phyloP scores from a whole-genome alignment of 2,113 vertebrate species.

The Cyphomyrus plagiostoma region DNA sequence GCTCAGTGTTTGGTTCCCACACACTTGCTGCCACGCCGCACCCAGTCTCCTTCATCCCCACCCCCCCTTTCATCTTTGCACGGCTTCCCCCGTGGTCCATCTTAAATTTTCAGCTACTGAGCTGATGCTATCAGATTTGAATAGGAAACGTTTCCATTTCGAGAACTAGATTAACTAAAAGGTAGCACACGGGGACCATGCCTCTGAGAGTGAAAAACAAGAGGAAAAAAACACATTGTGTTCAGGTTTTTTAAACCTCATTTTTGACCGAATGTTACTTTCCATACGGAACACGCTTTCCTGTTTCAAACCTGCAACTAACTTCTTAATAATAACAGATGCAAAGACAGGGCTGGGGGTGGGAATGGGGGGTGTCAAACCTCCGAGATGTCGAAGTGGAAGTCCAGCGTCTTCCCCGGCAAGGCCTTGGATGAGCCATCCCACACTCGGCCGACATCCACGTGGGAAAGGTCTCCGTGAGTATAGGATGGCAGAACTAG shows the following conservation, averaged over 20 bases:
- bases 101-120: not conserved
- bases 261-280: not conserved
- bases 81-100: not conserved
- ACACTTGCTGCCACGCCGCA: slow-evolving; percentile 30
- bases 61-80: slow-evolving; percentile 28
- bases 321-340: not conserved
- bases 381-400: slow-evolving; percentile 97
- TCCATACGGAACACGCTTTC: not conserved
- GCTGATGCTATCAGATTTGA: not conserved
- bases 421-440: slow-evolving; percentile 89
- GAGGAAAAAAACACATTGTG: not conserved
- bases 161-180: slow-evolving; percentile 30
- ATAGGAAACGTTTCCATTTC: slow-evolving; percentile 42
- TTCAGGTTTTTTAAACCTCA: not conserved
- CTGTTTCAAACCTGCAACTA: not conserved
- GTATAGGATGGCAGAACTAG: slow-evolving; percentile 82
- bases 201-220: slow-evolving; percentile 14
- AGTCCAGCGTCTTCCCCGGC: slow-evolving; percentile 93
- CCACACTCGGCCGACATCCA: slow-evolving; percentile 91
- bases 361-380: slow-evolving; percentile 47
- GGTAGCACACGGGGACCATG: slow-evolving; percentile 39
- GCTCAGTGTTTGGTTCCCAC: slow-evolving; percentile 61
- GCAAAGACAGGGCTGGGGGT: not conserved
- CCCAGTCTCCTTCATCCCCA: slow-evolving; percentile 37
- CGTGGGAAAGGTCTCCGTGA: slow-evolving; percentile 83